Percentiles rank a stretch among this genome's conserved stretches.
Conservation (phyloP, 2,888 invertebrate species). For the Auanema sp. region DNA sequence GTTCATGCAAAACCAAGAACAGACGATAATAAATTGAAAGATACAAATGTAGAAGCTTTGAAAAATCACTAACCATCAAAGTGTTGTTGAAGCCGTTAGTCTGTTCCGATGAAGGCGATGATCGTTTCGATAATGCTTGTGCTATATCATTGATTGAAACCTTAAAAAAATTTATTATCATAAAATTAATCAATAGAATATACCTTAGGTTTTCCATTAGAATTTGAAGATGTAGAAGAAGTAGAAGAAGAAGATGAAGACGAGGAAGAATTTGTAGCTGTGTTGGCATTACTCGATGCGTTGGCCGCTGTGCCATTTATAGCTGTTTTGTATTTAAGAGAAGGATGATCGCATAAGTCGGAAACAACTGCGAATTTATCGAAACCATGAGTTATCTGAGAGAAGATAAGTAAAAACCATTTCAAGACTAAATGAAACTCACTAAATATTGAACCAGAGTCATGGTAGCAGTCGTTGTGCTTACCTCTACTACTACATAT, state of each 20-base stretch:
- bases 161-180: conserved; percentile 1
- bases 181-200: background rate
- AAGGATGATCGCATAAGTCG: conserved; percentile 40
- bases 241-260: too few species aligned
- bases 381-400: conserved; percentile 43
- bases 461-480: conserved; percentile 38
- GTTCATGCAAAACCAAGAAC: background rate
- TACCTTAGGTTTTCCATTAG: conserved; percentile 5
- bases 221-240: background rate
- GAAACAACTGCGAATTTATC: conserved; percentile 43
- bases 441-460: conserved; percentile 43
- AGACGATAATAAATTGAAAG: background rate
- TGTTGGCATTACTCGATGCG: conserved; percentile 25
- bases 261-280: conserved; percentile 1
- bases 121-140: conserved; percentile 15
- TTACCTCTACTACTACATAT: conserved; percentile 44
- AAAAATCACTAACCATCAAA: background rate
- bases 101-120: conserved; percentile 2
- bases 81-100: conserved; percentile 1
- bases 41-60: background rate
- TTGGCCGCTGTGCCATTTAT: conserved; percentile 24
- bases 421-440: conserved; percentile 3
- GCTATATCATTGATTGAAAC: conserved; percentile 23
- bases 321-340: conserved; percentile 33
- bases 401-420: background rate